Evolutionary conservation across 2,888 invertebrate genomes (phyloP), one percentile per base, ranked within the genome.

Genomic region (Platerodrilus igneus): DNA sequence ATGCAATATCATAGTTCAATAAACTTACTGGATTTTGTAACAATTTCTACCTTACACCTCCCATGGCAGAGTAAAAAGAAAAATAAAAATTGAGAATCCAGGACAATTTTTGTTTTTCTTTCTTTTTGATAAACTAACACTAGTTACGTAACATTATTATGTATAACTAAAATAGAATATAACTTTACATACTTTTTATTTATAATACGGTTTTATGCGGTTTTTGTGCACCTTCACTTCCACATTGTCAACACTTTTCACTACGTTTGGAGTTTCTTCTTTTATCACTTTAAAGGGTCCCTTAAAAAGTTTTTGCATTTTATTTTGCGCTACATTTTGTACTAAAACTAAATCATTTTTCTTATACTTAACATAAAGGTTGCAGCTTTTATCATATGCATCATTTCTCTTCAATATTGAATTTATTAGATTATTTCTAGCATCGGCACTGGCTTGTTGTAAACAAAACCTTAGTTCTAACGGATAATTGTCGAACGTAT

Each of bases 391-490:
- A 16, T 14, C 33, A 27, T 13, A 27, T 13, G 5, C 4, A 11
- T 27, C n/a, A 11, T 27, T 31, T 23, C 23, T 27, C 15, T 42
- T 34, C 7, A 6, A 8, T 35, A 37, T 37, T 15, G 25, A 31
- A 10, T 16, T 30, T 31, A 42, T 26, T 28, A 48, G 34, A 43
- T 41, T 41, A n/a, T 33, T 33, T 41, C 21, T 34, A 11, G 44
- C 38, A 25, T 51, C 45, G 5, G 28, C 17, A 2, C 27, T 18
- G 4, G 50, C 48, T 41, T n/a, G 16, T n/a, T n/a, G n/a, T 28
- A 51, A 23, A 13, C 53, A 18, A 34, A 45, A 51, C 38, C 50
- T 51, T 26, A 51, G 25, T 40, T 53, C 46, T 17, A 43, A 19
- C 4, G 49, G 50, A 36, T 50, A 52, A 37, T 39, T 47, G 27